These are phyloP conservation scores for Cotesia vestalis DNA, from an alignment of 1,140 invertebrate genomes.

Conservation along the genomic window DNA sequence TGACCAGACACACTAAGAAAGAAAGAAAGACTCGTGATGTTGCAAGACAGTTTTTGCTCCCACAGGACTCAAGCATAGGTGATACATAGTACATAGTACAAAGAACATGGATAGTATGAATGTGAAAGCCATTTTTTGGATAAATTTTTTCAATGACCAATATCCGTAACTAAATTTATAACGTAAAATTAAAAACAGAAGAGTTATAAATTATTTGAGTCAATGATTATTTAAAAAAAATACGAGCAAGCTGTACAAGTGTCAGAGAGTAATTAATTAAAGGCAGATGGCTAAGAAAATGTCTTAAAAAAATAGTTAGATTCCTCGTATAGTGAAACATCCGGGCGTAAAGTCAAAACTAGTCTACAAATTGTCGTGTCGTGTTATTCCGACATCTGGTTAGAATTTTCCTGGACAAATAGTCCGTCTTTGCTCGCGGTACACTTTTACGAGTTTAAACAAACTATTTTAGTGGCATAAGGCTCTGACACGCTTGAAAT, in stretches of 20 bases:
- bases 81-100: not conserved
- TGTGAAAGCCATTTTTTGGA: not conserved
- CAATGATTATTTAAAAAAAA: not conserved
- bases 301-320: no score
- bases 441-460: conserved; percentile 12
- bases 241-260: not conserved
- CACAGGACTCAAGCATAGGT: not conserved
- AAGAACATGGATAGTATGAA: not conserved
- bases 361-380: conserved; percentile 35
- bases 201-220: not conserved
- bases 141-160: not conserved
- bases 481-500: not conserved
- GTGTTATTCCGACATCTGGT: conserved; percentile 36
- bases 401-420: conserved; percentile 36
- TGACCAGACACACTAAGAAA: no score
- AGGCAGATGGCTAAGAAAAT: no score
- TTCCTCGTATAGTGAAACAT: not conserved
- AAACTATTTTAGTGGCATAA: not conserved
- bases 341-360: conserved; percentile 26
- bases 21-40: no score
- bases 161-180: not conserved
- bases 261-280: no score
- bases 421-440: not conserved
- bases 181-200: no score
- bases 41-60: not conserved